Base-by-base conservation (phyloP, 2,113 vertebrate genomes). In the Cricetomys ansorgei region DNA sequence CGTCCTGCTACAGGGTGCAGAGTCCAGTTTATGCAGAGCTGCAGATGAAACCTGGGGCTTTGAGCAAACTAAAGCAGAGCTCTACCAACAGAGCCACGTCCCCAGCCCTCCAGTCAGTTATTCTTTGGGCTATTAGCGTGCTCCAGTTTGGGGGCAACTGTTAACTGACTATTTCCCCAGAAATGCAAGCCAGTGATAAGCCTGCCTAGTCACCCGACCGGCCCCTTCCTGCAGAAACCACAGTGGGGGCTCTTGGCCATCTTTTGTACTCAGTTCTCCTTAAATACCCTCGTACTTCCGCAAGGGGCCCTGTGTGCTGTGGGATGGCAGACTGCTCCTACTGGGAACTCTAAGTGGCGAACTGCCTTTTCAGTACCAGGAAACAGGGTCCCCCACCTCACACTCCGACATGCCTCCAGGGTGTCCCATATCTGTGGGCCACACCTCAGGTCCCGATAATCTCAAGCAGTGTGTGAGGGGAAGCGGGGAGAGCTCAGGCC, bases 161-260 rank as follows among this genome's bases (percentile, higher is more conserved):
- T 50, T 50, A 23, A 45, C 62, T 86, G 25, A 17, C 7, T 48
- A 50, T n/a, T 45, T 50, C 57, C 79, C 15, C n/a, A 62, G 40
- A 84, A 62, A 65, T 12, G 12, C 64, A 15, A 50, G 81, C 21
- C 37, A 1, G 5, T 21, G 80, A 75, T 64, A 12, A 72, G 48
- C n/a, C 50, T 75, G 27, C 34, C 37, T 29, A 34, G 7, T 25
- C 70, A 0, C 0, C 40, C 37, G 4, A 12, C 27, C 48, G 45
- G 2, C 13, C 72, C 37, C 43, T 70, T 53, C 86, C 15, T 48
- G 5, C 0, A 12, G 40, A 76, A 57, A 50, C n/a, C 55, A 31
- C 15, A 27, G 6, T 40, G 31, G 37, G 17, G 64, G 0, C 73
- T 72, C 73, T n/a, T 6, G 15, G 45, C 21, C 29, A 1, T 34